Percentiles rank a stretch among this genome's conserved stretches.
phyloP scores from a whole-genome alignment of 1,140 invertebrate species.

The Drosophila sulfurigaster region DNA sequence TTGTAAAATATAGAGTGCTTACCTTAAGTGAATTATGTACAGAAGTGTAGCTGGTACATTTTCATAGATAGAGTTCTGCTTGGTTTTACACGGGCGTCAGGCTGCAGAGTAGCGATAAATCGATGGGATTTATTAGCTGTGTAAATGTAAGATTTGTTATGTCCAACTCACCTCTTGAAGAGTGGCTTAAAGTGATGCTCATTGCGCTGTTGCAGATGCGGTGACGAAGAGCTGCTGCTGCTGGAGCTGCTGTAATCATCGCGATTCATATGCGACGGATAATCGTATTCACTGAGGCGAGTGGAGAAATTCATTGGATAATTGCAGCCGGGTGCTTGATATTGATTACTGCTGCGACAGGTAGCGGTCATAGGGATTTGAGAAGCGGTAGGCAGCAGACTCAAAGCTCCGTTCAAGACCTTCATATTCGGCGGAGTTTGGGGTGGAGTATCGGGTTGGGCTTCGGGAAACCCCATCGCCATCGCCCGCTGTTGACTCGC shows the following conservation, averaged over 20 bases:
- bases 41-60: constrained; percentile 1
- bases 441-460: constrained; percentile 94
- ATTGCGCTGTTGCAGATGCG: constrained; percentile 85
- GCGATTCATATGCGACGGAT: constrained; percentile 43
- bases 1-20: not conserved
- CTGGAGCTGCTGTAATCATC: constrained; percentile 86
- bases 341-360: constrained; percentile 85
- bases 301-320: constrained; percentile 74
- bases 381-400: constrained; percentile 86
- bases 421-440: constrained; percentile 97
- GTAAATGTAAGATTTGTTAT: not conserved
- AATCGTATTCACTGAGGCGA: constrained; percentile 78
- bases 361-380: constrained; percentile 86
- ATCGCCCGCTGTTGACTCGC: constrained; percentile 85
- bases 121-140: not conserved
- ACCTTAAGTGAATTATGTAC: constrained; percentile 34
- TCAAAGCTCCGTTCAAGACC: constrained; percentile 90
- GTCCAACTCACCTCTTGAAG: constrained; percentile 92
- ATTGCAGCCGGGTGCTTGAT: constrained; percentile 85
- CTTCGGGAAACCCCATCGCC: constrained; percentile 91
- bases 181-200: constrained; percentile 90
- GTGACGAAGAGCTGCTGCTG: constrained; percentile 87
- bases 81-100: constrained; percentile 34
- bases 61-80: not conserved
- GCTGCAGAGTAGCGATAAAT: not conserved